These are phyloP conservation scores for Geophilus truncorum DNA, from an alignment of 2,888 invertebrate species.

Conservation along the genomic window DNA sequence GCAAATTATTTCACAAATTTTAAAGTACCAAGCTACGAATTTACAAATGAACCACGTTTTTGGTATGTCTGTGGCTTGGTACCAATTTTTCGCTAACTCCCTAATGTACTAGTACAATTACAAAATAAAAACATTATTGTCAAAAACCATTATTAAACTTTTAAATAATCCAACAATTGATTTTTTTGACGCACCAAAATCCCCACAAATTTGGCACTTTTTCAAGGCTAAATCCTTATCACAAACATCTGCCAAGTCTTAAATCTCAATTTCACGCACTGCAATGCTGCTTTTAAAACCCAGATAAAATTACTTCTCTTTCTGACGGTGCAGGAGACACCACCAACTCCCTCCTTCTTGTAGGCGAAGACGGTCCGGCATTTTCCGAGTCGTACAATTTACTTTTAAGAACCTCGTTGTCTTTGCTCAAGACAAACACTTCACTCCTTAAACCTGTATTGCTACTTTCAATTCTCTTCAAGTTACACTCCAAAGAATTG, in stretches of 20 bases:
- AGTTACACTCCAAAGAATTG: conserved; percentile 30
- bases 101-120: too few species aligned
- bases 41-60: too few species aligned
- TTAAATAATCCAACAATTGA: too few species aligned
- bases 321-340: neutral
- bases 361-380: neutral
- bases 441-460: conserved; percentile 6
- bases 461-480: conserved; percentile 29
- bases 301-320: neutral
- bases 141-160: too few species aligned
- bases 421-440: conserved; percentile 2
- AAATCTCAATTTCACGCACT: too few species aligned
- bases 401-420: neutral
- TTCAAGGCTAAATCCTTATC: too few species aligned
- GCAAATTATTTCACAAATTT: too few species aligned
- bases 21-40: too few species aligned
- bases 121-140: too few species aligned
- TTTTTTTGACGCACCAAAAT: neutral
- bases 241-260: too few species aligned
- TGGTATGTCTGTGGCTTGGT: too few species aligned
- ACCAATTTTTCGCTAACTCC: too few species aligned
- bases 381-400: neutral
- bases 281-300: neutral
- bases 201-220: neutral
- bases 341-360: neutral